phyloP scores from a whole-genome alignment of 2,113 vertebrate species.

The Mobula hypostoma region DNA sequence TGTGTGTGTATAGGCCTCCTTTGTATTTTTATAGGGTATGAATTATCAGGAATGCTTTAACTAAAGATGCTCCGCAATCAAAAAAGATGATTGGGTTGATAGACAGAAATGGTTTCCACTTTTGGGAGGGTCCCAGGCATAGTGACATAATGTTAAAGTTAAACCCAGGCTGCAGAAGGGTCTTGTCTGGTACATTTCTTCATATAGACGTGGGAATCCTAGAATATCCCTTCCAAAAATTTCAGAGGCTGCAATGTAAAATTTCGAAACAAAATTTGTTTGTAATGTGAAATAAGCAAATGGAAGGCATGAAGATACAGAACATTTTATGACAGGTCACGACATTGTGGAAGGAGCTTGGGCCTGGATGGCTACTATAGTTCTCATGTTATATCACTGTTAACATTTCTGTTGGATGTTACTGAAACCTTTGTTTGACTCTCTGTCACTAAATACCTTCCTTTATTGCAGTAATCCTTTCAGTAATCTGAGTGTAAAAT shows the following conservation, averaged over 20 bases:
- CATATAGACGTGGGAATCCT: background rate
- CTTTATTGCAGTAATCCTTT: background rate
- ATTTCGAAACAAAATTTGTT: background rate
- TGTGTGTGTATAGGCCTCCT: background rate
- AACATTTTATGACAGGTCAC: background rate
- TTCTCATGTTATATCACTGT: background rate
- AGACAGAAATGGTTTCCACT: background rate
- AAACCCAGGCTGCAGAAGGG: background rate
- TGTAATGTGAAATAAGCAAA: too few species aligned
- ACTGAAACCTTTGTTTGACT: background rate
- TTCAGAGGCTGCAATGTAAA: background rate
- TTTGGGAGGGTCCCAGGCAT: background rate
- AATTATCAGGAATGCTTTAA: background rate
- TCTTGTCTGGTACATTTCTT: background rate
- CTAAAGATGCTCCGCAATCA: background rate
- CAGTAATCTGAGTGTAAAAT: background rate
- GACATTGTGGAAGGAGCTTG: background rate
- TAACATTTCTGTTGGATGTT: background rate
- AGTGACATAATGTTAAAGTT: background rate
- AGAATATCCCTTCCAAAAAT: too few species aligned
- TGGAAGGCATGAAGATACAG: too few species aligned
- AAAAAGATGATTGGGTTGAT: background rate
- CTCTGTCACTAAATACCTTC: background rate
- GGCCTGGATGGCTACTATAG: background rate
- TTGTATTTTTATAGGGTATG: background rate